Percentiles rank a stretch among this genome's conserved stretches.
Evolutionary conservation across 2,888 invertebrate species (phyloP).

Genomic region (Lithophane leautieri): DNA sequence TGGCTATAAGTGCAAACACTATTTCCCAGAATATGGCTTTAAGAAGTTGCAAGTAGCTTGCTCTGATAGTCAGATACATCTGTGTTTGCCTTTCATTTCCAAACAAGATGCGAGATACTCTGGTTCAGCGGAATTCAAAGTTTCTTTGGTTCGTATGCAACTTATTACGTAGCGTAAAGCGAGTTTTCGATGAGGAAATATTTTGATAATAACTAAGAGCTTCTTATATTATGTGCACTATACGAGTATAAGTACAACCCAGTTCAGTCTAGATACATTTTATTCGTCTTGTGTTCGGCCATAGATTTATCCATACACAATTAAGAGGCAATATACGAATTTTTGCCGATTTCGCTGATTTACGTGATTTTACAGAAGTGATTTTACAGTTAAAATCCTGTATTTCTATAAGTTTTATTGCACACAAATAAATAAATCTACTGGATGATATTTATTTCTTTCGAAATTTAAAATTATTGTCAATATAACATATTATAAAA

Average conservation of each 20-base stretch:
- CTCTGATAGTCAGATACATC: slow-evolving; percentile 36
- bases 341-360: too few relatives aligned
- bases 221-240: not conserved
- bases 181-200: slow-evolving; percentile 1
- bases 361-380: too few relatives aligned
- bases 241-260: not conserved
- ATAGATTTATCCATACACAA: not conserved
- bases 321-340: too few relatives aligned
- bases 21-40: slow-evolving; percentile 30
- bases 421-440: too few relatives aligned
- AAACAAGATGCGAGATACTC: slow-evolving; percentile 43
- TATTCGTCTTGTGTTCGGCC: not conserved
- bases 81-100: slow-evolving; percentile 44
- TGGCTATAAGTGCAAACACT: slow-evolving; percentile 35
- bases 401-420: too few relatives aligned
- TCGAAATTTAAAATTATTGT: too few relatives aligned
- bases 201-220: slow-evolving; percentile 2
- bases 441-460: too few relatives aligned
- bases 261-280: not conserved
- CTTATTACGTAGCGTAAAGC: not conserved
- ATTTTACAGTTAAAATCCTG: too few relatives aligned
- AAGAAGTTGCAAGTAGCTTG: slow-evolving; percentile 32
- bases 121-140: slow-evolving; percentile 29
- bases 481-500: too few relatives aligned
- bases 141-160: slow-evolving; percentile 19